phyloP scores from a whole-genome alignment of 1,140 invertebrate genomes.

The Drosophila jambulina region DNA sequence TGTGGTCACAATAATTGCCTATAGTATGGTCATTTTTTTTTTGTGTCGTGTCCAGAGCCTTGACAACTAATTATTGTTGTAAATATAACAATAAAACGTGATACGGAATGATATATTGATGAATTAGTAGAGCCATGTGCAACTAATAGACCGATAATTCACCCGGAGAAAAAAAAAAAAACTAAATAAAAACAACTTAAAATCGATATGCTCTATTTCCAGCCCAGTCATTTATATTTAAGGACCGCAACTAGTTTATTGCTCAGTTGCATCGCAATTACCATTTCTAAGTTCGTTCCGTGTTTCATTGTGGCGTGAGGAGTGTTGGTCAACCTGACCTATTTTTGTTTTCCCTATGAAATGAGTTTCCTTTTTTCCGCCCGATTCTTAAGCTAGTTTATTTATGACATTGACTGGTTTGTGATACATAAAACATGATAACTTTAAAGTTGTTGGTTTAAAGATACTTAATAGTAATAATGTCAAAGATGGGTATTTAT shows the following conservation, averaged over 20 bases:
- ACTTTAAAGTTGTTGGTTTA: neutral
- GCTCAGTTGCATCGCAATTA: slow-evolving; percentile 11
- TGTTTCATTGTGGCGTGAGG: slow-evolving; percentile 13
- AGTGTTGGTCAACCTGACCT: slow-evolving; percentile 3
- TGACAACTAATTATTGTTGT: slow-evolving; percentile 45
- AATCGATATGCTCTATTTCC: slow-evolving; percentile 11
- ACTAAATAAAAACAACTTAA: neutral
- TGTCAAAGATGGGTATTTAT: no score
- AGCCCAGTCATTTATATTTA: slow-evolving; percentile 8
- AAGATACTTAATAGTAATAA: no score
- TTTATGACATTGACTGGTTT: neutral
- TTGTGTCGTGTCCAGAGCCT: slow-evolving; percentile 5
- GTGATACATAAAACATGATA: neutral
- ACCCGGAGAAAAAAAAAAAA: neutral
- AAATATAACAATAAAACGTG: slow-evolving; percentile 44
- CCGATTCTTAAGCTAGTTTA: neutral
- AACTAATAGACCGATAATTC: slow-evolving; percentile 7
- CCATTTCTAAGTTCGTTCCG: slow-evolving; percentile 2
- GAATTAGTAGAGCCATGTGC: slow-evolving; percentile 1
- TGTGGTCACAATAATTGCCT: slow-evolving; percentile 46
- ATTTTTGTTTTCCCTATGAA: neutral
- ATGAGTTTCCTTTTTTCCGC: neutral
- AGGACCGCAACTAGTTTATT: slow-evolving; percentile 14
- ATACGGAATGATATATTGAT: slow-evolving; percentile 20
- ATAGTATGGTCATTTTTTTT: slow-evolving; percentile 4